phyloP scores from a whole-genome alignment of 35 echinoderm and acorn worm genomes.

The Apostichopus japonicus region DNA sequence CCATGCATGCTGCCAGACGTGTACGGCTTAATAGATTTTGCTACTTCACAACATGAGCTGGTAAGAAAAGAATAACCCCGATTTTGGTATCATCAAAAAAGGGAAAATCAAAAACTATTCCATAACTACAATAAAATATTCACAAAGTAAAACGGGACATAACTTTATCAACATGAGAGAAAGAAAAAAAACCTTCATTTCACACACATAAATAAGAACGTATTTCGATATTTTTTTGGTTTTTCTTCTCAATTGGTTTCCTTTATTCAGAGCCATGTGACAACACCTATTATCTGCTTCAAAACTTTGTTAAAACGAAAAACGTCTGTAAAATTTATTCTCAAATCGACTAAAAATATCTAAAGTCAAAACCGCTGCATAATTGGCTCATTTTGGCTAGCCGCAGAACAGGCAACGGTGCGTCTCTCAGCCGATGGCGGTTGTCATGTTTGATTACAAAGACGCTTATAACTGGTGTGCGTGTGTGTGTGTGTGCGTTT shows the following conservation, averaged over 20 bases:
- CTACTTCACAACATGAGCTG: too few relatives aligned
- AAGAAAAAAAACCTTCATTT: too few relatives aligned
- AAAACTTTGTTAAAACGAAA: background rate
- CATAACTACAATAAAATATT: too few relatives aligned
- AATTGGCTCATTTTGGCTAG: background rate
- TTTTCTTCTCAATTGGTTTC: background rate
- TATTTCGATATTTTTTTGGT: too few relatives aligned
- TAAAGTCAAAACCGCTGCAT: constrained; percentile 7
- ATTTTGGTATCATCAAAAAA: too few relatives aligned
- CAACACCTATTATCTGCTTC: background rate
- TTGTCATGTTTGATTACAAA: constrained; percentile 5
- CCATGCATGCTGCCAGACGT: too few relatives aligned
- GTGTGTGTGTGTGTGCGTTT: background rate
- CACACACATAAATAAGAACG: too few relatives aligned
- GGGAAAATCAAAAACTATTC: too few relatives aligned
- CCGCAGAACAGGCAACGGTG: constrained; percentile 25
- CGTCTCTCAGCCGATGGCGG: constrained; percentile 15
- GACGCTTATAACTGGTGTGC: background rate
- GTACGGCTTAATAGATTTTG: too few relatives aligned
- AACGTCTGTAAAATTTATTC: background rate
- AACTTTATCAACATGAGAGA: too few relatives aligned
- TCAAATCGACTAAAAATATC: background rate
- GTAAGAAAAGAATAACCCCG: too few relatives aligned
- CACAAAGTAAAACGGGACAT: too few relatives aligned
- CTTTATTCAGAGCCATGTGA: background rate